These are phyloP conservation scores for Eidolon helvum DNA, from an alignment of 2,113 vertebrate species.

Conservation along the genomic window DNA sequence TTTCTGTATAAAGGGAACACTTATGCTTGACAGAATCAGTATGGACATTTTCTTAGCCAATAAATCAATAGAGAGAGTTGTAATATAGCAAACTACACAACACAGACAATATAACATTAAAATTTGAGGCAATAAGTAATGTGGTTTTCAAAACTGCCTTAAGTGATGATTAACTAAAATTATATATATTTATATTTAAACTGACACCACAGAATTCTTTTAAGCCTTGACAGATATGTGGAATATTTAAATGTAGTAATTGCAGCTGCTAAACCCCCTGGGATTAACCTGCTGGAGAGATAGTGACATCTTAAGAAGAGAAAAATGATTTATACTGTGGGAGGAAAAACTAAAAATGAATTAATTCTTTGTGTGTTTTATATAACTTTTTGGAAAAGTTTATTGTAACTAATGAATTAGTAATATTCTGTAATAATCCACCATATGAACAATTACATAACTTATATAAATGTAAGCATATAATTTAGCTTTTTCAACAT, in stretches of 20 bases:
- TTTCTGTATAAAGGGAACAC: conserved; percentile 77
- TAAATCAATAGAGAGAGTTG: conserved; percentile 80
- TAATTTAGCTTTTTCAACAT: conserved; percentile 61
- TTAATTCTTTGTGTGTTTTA: conserved; percentile 79
- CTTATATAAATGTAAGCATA: conserved; percentile 62
- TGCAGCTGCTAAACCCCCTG: conserved; percentile 85
- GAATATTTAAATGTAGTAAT: conserved; percentile 88
- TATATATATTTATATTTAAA: conserved; percentile 89
- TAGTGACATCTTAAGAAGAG: conserved; percentile 82
- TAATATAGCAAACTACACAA: conserved; percentile 70
- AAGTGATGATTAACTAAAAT: conserved; percentile 86
- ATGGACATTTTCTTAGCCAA: conserved; percentile 77
- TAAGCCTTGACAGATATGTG: conserved; percentile 86
- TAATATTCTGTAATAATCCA: conserved; percentile 72
- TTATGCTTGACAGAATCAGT: conserved; percentile 70
- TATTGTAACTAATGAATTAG: conserved; percentile 63
- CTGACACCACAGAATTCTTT: conserved; percentile 88
- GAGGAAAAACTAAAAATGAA: conserved; percentile 76
- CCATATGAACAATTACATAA: conserved; percentile 73
- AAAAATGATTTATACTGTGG: conserved; percentile 81
- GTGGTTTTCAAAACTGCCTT: conserved; percentile 84
- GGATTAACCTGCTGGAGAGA: conserved; percentile 84
- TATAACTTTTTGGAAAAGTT: conserved; percentile 75
- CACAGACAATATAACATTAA: conserved; percentile 71
- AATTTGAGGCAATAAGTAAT: conserved; percentile 79